These are phyloP conservation scores for Stictonetta naevosa DNA, from an alignment of 2,113 vertebrate species.

Conservation along the genomic window DNA sequence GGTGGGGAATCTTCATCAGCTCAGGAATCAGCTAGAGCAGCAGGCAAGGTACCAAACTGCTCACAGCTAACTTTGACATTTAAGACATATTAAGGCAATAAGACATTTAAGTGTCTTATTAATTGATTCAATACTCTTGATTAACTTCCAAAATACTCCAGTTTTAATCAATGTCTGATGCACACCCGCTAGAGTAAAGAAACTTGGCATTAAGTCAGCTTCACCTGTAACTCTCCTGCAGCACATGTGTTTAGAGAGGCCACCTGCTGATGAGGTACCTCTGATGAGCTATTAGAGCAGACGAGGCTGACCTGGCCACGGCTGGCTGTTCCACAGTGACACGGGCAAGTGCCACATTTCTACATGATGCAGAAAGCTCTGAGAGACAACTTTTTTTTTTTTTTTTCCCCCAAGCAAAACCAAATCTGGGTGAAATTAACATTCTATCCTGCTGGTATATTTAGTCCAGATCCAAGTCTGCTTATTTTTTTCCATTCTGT, in stretches of 20 bases:
- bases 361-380: neutral
- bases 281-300: neutral
- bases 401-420: neutral
- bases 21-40: neutral
- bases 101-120: neutral
- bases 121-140: neutral
- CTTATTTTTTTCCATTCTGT: slow-evolving; percentile 45
- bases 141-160: neutral
- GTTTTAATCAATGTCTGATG: neutral
- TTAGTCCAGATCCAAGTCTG: slow-evolving; percentile 51
- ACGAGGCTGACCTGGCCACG: neutral
- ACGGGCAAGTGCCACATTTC: neutral
- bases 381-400: neutral
- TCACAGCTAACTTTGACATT: neutral
- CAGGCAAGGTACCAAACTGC: neutral
- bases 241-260: neutral
- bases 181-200: neutral
- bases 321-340: neutral
- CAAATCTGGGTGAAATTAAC: slow-evolving; percentile 62
- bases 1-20: neutral
- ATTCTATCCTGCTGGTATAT: neutral
- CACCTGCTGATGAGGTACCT: neutral
- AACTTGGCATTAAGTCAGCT: neutral
- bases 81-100: neutral
- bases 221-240: neutral